Conservation (phyloP, 2,888 invertebrate species). For the Trissolcus brochymenae region DNA sequence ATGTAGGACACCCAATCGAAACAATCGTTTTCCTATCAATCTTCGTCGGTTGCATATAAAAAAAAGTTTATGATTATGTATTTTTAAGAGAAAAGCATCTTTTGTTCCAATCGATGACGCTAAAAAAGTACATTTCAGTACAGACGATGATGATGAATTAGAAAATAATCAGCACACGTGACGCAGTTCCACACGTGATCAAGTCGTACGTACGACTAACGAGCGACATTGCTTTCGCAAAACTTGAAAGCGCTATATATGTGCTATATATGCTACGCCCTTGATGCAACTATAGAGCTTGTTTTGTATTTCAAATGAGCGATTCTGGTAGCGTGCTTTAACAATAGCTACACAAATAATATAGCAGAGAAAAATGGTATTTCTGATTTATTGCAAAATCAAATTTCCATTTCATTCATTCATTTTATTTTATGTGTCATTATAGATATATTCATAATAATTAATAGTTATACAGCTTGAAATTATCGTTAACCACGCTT, state of each 20-base stretch:
- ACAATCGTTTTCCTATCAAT: neutral
- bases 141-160: constrained; percentile 8
- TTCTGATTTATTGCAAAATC: too few species aligned
- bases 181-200: neutral
- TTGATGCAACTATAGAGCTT: too few species aligned
- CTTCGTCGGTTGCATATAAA: neutral
- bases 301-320: too few species aligned
- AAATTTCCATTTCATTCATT: too few species aligned
- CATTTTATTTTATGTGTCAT: too few species aligned
- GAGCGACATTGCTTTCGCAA: constrained; percentile 9
- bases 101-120: neutral
- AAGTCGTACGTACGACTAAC: constrained; percentile 7
- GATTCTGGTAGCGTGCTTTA: too few species aligned
- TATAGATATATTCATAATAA: too few species aligned
- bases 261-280: too few species aligned
- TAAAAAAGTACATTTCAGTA: constrained; percentile 8
- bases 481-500: too few species aligned
- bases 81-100: constrained; percentile 3
- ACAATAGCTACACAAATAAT: too few species aligned
- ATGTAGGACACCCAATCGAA: neutral
- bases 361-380: too few species aligned
- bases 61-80: constrained; percentile 10
- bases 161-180: constrained; percentile 20
- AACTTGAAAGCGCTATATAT: neutral
- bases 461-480: too few species aligned